Evolutionary conservation across 2,888 invertebrate species (phyloP).

Genomic region (Hedychridium roseum): DNA sequence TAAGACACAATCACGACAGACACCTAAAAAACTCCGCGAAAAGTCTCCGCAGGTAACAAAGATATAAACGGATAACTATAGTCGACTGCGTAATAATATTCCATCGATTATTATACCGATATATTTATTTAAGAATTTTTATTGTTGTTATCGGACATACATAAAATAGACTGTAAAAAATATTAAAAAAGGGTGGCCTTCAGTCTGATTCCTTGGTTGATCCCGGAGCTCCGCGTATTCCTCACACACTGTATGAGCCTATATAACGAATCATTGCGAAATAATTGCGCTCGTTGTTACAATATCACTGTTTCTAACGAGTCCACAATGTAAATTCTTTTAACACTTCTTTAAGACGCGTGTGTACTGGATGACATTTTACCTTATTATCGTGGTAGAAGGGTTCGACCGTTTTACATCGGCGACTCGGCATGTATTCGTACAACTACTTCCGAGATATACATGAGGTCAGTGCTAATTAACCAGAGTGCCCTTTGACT

Average conservation of each 20-base stretch:
- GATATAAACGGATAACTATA: conserved; percentile 36
- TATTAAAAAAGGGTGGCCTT: conserved; percentile 61
- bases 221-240: conserved; percentile 56
- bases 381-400: conserved; percentile 42
- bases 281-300: conserved; percentile 30
- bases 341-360: conserved; percentile 48
- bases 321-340: conserved; percentile 46
- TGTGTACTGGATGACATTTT: conserved; percentile 49
- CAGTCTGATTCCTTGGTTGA: conserved; percentile 61
- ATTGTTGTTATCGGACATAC: conserved; percentile 61
- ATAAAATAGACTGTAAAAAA: conserved; percentile 62
- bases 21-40: conserved; percentile 29
- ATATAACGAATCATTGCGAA: conserved; percentile 26
- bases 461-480: conserved; percentile 34
- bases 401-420: conserved; percentile 29
- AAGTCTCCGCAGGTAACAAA: conserved; percentile 28
- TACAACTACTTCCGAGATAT: conserved; percentile 30
- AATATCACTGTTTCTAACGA: conserved; percentile 33
- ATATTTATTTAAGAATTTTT: conserved; percentile 63
- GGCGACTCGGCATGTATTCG: conserved; percentile 27
- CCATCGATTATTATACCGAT: conserved; percentile 58
- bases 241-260: conserved; percentile 40
- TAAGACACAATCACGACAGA: conserved; percentile 44
- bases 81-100: conserved; percentile 60
- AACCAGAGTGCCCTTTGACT: conserved; percentile 43